These are phyloP conservation scores for Denticeps clupeoides DNA, from an alignment of 2,797 vertebrate genomes.

Conservation along the genomic window DNA sequence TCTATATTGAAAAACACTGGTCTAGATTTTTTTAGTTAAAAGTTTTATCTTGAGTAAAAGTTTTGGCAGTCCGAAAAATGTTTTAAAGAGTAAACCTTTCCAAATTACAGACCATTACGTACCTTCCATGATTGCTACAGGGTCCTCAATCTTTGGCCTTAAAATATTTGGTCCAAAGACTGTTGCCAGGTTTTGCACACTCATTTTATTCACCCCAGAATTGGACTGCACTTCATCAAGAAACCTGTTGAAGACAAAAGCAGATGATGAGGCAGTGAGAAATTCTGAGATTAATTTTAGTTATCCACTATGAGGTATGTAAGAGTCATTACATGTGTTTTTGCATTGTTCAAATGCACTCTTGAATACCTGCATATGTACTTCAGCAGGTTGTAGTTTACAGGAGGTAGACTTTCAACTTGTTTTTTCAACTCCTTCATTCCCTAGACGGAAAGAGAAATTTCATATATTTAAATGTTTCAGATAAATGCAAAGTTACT, in stretches of 20 bases:
- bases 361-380: constrained; percentile 90
- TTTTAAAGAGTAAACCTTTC: too few species aligned
- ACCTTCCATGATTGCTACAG: constrained; percentile 97
- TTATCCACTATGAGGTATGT: too few species aligned
- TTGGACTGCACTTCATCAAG: constrained; percentile 96
- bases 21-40: too few species aligned
- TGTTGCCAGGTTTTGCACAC: constrained; percentile 91
- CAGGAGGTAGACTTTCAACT: constrained; percentile 80
- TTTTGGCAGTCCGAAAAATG: too few species aligned
- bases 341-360: neutral
- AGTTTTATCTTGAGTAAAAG: too few species aligned
- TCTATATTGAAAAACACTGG: too few species aligned
- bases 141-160: constrained; percentile 89
- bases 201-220: constrained; percentile 95
- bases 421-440: constrained; percentile 78
- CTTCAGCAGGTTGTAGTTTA: constrained; percentile 92
- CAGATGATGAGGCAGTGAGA: neutral
- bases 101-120: too few species aligned
- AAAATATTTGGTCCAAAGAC: constrained; percentile 96
- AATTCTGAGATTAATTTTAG: too few species aligned
- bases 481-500: constrained; percentile 1
- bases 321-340: neutral
- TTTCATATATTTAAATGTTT: neutral
- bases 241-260: constrained; percentile 61
- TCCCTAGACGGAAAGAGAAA: too few species aligned